These are phyloP conservation scores for Megalopta genalis DNA, from an alignment of 1,140 invertebrate genomes.

Conservation along the genomic window DNA sequence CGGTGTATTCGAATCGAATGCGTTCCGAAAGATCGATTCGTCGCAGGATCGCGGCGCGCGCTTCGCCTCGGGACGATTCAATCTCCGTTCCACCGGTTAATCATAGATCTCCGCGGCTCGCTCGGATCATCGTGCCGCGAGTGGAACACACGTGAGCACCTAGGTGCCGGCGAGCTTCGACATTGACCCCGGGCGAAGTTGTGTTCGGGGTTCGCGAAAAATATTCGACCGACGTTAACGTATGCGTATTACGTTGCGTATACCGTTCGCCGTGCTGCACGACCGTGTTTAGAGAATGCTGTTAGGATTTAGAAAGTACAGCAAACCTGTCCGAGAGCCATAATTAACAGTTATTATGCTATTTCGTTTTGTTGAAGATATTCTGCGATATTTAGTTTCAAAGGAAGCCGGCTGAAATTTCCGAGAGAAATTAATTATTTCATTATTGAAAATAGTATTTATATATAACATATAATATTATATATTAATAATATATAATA, in stretches of 20 bases:
- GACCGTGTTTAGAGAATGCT: neutral
- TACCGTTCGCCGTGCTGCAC: neutral
- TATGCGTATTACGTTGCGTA: neutral
- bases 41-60: slow-evolving; percentile 27
- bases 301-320: neutral
- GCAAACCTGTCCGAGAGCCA: too few species aligned
- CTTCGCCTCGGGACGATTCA: slow-evolving; percentile 40
- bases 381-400: too few species aligned
- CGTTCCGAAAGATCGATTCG: slow-evolving; percentile 42
- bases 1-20: neutral
- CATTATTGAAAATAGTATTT: too few species aligned
- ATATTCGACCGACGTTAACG: neutral
- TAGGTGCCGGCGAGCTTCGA: neutral
- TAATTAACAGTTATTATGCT: too few species aligned
- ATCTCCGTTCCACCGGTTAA: slow-evolving; percentile 37
- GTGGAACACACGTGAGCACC: neutral
- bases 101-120: slow-evolving; percentile 34
- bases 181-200: neutral
- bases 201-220: neutral
- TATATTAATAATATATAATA: too few species aligned
- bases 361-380: too few species aligned
- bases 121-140: neutral
- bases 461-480: too few species aligned
- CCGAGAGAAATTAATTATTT: too few species aligned
- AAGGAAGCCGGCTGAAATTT: too few species aligned